Conservation (phyloP, 2,888 invertebrate species). For the Bimastos eiseni region DNA sequence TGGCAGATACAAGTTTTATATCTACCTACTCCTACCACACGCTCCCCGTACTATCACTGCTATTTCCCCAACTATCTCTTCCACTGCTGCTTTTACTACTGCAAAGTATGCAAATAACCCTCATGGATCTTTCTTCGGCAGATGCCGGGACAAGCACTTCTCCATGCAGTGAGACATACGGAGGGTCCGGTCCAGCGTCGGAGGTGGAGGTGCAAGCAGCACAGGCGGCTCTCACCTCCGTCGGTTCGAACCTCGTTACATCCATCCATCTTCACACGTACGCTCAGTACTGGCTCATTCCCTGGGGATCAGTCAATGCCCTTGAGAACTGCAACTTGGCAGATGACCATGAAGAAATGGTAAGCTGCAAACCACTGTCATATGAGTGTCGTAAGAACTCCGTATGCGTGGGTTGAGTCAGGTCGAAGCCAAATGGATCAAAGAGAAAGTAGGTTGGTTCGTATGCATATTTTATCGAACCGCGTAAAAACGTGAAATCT, state of each 20-base stretch:
- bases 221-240: neutral
- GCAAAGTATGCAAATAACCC: neutral
- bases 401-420: neutral
- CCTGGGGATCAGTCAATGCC: slow-evolving; percentile 13
- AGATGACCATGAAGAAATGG: slow-evolving; percentile 24
- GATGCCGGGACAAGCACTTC: slow-evolving; percentile 28
- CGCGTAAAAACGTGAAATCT: too few relatives aligned
- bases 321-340: slow-evolving; percentile 5
- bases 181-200: slow-evolving; percentile 17
- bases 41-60: neutral
- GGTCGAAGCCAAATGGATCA: neutral
- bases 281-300: slow-evolving; percentile 25
- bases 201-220: slow-evolving; percentile 25
- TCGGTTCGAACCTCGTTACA: slow-evolving; percentile 9
- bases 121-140: neutral
- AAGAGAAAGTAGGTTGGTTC: too few relatives aligned
- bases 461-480: too few relatives aligned
- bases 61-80: slow-evolving; percentile 8
- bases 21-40: too few relatives aligned
- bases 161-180: slow-evolving; percentile 27
- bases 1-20: too few relatives aligned
- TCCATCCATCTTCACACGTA: slow-evolving; percentile 30
- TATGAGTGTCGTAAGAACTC: neutral
- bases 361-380: neutral
- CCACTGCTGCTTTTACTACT: neutral